These are phyloP conservation scores for Sesia apiformis DNA, from an alignment of 2,888 invertebrate genomes.

Conservation along the genomic window DNA sequence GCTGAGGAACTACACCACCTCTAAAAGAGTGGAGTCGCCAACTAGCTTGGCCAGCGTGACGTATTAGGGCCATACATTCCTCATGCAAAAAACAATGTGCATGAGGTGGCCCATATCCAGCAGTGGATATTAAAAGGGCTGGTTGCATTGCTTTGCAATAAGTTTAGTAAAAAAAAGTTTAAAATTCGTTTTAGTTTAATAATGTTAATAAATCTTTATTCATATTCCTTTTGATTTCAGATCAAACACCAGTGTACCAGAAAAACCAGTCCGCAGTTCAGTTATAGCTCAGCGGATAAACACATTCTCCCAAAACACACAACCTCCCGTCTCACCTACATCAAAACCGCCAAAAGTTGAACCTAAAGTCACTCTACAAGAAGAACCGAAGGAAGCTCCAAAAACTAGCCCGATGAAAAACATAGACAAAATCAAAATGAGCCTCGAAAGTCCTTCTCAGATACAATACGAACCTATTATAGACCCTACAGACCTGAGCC, in stretches of 20 bases:
- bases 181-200: too few relatives aligned
- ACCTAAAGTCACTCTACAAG: slow-evolving; percentile 22
- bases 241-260: slow-evolving; percentile 62
- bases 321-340: slow-evolving; percentile 22
- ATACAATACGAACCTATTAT: slow-evolving; percentile 68
- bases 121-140: too few relatives aligned
- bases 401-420: slow-evolving; percentile 60
- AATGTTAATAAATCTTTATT: not conserved
- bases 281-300: slow-evolving; percentile 78
- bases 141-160: too few relatives aligned
- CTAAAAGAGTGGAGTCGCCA: too few relatives aligned
- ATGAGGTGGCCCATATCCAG: too few relatives aligned
- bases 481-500: slow-evolving; percentile 57
- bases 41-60: too few relatives aligned
- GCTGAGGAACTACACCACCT: too few relatives aligned
- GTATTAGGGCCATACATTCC: too few relatives aligned
- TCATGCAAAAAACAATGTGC: too few relatives aligned
- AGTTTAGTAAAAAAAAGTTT: too few relatives aligned
- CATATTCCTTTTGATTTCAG: slow-evolving; percentile 18
- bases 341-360: slow-evolving; percentile 22
- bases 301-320: slow-evolving; percentile 48
- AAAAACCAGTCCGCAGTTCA: slow-evolving; percentile 80
- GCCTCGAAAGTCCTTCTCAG: slow-evolving; percentile 63
- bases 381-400: slow-evolving; percentile 28
- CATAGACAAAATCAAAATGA: slow-evolving; percentile 68